These are phyloP conservation scores for Adelphocoris suturalis DNA, from an alignment of 2,888 invertebrate genomes.

Conservation along the genomic window DNA sequence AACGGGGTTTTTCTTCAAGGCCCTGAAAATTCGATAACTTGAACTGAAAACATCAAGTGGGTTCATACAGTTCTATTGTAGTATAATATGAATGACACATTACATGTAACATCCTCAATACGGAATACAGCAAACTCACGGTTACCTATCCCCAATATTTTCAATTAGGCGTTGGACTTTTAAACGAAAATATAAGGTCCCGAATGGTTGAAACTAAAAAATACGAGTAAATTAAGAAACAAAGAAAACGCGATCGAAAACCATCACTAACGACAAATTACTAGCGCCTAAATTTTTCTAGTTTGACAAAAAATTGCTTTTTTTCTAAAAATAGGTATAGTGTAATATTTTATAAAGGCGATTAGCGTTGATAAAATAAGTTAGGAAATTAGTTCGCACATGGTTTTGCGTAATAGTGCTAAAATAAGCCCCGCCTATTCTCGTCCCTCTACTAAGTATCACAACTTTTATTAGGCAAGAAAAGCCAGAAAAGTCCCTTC, in stretches of 20 bases:
- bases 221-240: not conserved
- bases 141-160: too few species aligned
- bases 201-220: not conserved
- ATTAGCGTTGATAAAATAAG: slow-evolving; percentile 21
- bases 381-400: slow-evolving; percentile 36
- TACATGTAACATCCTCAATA: too few species aligned
- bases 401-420: slow-evolving; percentile 2
- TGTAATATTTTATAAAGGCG: slow-evolving; percentile 24
- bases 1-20: too few species aligned
- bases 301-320: not conserved
- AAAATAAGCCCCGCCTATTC: not conserved
- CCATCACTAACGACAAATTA: slow-evolving; percentile 8
- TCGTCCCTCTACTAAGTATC: slow-evolving; percentile 37
- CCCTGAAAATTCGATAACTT: too few species aligned
- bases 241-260: not conserved
- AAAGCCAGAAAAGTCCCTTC: slow-evolving; percentile 19
- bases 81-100: too few species aligned
- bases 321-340: slow-evolving; percentile 28
- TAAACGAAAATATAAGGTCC: not conserved
- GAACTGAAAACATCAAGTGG: too few species aligned
- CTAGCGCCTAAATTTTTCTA: slow-evolving; percentile 24
- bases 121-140: too few species aligned
- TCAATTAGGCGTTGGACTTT: not conserved
- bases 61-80: too few species aligned
- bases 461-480: slow-evolving; percentile 47